Evolutionary conservation across 2,113 vertebrate species (phyloP).

Genomic region (Chunga burmeisteri): DNA sequence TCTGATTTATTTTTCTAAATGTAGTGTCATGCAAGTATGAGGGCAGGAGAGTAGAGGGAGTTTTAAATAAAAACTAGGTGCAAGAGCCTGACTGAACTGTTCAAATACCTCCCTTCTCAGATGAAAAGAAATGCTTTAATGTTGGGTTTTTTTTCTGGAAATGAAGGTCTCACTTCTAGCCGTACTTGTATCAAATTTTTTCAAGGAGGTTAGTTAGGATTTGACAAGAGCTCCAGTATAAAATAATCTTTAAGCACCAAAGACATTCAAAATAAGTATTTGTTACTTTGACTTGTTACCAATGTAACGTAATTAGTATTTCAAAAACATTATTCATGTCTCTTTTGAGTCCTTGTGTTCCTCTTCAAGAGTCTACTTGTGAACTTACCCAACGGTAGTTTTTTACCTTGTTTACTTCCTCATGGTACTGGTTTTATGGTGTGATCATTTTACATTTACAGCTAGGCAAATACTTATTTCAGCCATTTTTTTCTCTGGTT

Average conservation of each 20-base stretch:
- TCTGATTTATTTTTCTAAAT: neutral
- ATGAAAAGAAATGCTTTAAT: neutral
- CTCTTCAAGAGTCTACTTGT: neutral
- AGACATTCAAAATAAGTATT: neutral
- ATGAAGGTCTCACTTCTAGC: neutral
- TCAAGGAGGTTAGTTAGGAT: neutral
- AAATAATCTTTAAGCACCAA: neutral
- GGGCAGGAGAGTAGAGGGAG: neutral
- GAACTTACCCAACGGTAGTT: neutral
- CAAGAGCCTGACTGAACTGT: neutral
- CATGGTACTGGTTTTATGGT: neutral
- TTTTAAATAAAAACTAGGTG: neutral
- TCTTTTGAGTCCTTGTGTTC: neutral
- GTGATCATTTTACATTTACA: neutral
- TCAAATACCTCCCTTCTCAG: neutral
- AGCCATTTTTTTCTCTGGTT: neutral
- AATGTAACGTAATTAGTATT: neutral
- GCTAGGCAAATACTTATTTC: neutral
- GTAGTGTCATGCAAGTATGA: neutral
- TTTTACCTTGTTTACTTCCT: neutral
- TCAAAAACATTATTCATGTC: neutral
- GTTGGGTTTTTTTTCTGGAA: neutral
- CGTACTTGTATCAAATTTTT: neutral
- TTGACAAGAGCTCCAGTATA: neutral
- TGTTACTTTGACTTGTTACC: neutral